Evolutionary conservation across 2,797 vertebrate genomes (phyloP), one percentile per base, ranked within the genome.

Genomic region (Coracias cyanogaster): DNA sequence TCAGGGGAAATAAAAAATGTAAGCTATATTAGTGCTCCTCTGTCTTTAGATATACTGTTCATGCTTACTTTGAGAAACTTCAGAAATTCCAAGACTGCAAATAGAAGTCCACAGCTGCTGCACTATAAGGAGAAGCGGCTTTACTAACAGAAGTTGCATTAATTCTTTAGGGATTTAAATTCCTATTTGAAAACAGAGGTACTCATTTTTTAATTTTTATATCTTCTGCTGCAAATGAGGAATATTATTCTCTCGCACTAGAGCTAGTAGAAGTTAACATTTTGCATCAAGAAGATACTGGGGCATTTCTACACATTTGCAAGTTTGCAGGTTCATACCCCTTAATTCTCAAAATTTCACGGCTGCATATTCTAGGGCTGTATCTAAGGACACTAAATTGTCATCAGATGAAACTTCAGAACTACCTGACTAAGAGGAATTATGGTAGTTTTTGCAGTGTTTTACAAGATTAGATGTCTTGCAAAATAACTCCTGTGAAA

Each of bases 251-350:
- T 96, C 72, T 87, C 64, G 71, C 22, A 69, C 33, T 79, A 73
- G 25, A 94, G 33, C 73, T 83, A 78, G n/a, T 89, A 39, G 28
- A 78, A 94, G 64, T 66, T 93, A 94, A 94, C 29, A 22, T 67
- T 57, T 90, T 86, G 9, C 57, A 39, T 6, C 21, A 69, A 29
- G 26, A 62, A 46, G 15, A n/a, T 76, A 43, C 29, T 48, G 39
- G 5, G 54, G 6, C 20, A 52, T 12, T 66, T 91, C 20, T 66
- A 60, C 35, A 35, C 25, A 9, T 66, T 73, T 66, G 10, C 29
- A 81, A 67, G 41, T 58, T 76, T 51, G 7, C 9, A 90, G 7
- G 22, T 49, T 69, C 21, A 1, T 49, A 17, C 18, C 15, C 17
- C 37, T 1, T 29, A 22, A 66, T 29, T 54, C 49, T 31, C 29